phyloP scores from a whole-genome alignment of 2,113 vertebrate genomes.

The Chionis minor region DNA sequence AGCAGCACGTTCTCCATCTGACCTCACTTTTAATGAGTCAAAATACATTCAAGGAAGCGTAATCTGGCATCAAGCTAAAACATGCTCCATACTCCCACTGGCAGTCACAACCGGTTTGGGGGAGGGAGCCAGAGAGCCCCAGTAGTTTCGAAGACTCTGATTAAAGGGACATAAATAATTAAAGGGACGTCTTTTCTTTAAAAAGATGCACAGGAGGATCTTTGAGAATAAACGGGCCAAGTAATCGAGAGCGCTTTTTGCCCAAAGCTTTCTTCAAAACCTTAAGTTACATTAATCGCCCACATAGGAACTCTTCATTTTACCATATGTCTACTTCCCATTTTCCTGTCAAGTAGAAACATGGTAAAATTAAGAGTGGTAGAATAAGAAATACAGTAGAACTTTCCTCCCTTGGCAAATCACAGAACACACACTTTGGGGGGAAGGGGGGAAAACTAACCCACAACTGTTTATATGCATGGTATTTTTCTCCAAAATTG shows the following conservation, averaged over 20 bases:
- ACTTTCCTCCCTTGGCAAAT: not conserved
- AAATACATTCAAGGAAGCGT: not conserved
- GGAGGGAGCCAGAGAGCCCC: not conserved
- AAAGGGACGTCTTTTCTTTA: not conserved
- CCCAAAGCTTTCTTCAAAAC: not conserved
- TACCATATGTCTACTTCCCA: not conserved
- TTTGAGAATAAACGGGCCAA: not conserved
- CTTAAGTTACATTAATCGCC: not conserved
- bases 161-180: fast-evolving
- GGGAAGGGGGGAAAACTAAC: not conserved
- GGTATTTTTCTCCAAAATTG: not conserved
- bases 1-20: slow-evolving; percentile 57
- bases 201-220: not conserved
- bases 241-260: not conserved
- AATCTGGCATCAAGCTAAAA: not conserved
- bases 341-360: not conserved
- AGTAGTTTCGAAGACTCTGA: fast-evolving
- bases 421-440: not conserved
- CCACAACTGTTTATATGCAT: not conserved
- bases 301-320: not conserved
- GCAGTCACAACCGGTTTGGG: not conserved
- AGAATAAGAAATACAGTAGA: not conserved
- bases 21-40: slow-evolving; percentile 48
- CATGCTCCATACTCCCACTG: not conserved
- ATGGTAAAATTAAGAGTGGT: not conserved